Percentiles rank a stretch among this genome's conserved stretches.
Evolutionary conservation across 30 jellyfish, hydroid and myxozoan genomes (phyloP).

Genomic region (Mastigias papua): DNA sequence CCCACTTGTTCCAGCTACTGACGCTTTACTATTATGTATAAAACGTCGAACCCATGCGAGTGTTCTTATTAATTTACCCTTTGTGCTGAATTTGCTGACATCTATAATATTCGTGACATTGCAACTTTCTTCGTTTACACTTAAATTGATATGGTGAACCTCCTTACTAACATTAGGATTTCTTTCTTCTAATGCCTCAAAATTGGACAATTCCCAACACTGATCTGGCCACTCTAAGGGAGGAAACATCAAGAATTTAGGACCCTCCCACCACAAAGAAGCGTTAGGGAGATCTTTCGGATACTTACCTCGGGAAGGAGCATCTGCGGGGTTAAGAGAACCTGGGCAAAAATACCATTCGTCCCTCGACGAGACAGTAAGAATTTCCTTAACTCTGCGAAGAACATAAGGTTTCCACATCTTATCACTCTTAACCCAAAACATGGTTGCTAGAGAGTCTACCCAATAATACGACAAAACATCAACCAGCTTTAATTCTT

Average conservation of each 20-base stretch:
- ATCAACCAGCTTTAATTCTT: no score
- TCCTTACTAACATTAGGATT: no score
- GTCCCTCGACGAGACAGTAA: not conserved
- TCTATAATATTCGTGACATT: no score
- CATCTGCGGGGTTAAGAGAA: constrained; percentile 22
- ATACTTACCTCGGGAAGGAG: no score
- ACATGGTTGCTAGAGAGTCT: constrained; percentile 29
- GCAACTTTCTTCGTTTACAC: no score
- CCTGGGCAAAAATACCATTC: constrained; percentile 56
- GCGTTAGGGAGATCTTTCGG: no score
- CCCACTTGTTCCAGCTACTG: not conserved
- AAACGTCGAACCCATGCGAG: constrained; percentile 38
- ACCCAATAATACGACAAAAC: constrained; percentile 55
- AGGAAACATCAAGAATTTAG: not conserved
- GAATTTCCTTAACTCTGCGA: constrained; percentile 22
- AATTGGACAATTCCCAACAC: no score
- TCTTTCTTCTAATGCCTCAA: no score
- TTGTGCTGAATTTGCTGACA: no score
- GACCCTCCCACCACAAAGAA: constrained; percentile 46
- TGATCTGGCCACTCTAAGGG: constrained; percentile 22
- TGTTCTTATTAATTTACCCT: constrained; percentile 1
- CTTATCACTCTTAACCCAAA: constrained; percentile 45
- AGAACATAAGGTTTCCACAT: constrained; percentile 8
- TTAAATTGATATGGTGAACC: no score
- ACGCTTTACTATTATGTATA: constrained; percentile 2